Evolutionary conservation across 2,888 invertebrate genomes (phyloP), one percentile per base, ranked within the genome.

Genomic region (Nephrocerus scutellatus): DNA sequence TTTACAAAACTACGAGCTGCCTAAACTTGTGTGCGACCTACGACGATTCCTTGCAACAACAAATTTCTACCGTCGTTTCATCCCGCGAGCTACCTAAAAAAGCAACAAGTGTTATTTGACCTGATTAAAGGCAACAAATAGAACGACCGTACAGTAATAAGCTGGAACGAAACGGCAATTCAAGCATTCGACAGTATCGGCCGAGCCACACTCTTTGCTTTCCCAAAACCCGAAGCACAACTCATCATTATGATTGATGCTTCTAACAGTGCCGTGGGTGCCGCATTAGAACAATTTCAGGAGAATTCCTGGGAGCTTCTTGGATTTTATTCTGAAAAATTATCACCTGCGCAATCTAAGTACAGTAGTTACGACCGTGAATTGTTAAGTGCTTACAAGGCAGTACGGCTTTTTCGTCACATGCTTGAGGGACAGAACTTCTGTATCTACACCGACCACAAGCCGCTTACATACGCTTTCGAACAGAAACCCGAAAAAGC

Each of bases 41-140:
- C 33, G 45, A 33, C 26, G 47, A 15, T 53, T 52, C 18, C 23
- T 53, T n/a, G 52, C 49, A 1, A 48, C 49, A 40, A 10, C 48
- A 9, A 54, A 51, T 15, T 47, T 44, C 14, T 43, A 34, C 9
- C 19, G 41, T n/a, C 30, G 41, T 15, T 43, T 45, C n/a, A 19
- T 48, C 6, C 41, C 40, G 1, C 31, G 39, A 9, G 43, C 44
- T 1, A 42, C 41, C 2, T 15, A 20, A 6, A n/a, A n/a, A 12
- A 22, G 1, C 51, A 51, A 21, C 14, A 23, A 6, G 5, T n/a
- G 2, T n/a, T 47, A 7, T 33, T 23, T 3, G 20, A 36, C 10
- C 28, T 41, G n/a, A 35, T 43, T 5, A 30, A 30, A 6, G 39
- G 39, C 6, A 42, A 44, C 16, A 36, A 19, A 14, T n/a, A n/a